phyloP scores from a whole-genome alignment of 2,797 vertebrate genomes.

The Gymnopithys bicolor region DNA sequence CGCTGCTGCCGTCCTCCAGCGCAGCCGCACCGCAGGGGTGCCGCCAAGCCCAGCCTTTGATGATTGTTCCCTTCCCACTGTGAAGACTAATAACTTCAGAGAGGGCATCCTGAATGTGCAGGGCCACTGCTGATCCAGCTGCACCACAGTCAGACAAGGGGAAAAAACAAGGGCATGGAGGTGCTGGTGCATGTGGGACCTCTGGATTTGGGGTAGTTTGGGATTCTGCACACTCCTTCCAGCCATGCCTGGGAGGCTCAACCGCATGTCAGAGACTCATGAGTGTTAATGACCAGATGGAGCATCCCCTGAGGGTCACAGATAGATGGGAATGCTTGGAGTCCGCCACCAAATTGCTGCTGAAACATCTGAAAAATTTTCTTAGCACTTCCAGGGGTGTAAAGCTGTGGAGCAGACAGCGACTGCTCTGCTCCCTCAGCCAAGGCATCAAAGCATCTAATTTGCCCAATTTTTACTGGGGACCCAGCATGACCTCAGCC shows the following conservation, averaged over 20 bases:
- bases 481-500: neutral
- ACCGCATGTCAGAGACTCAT: fast-evolving
- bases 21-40: neutral
- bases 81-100: slow-evolving; percentile 74
- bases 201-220: neutral
- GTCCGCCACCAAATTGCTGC: neutral
- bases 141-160: neutral
- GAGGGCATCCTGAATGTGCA: neutral
- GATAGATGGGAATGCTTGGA: neutral
- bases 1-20: neutral
- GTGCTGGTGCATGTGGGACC: fast-evolving
- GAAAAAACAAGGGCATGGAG: neutral
- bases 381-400: neutral
- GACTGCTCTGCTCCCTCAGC: neutral
- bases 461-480: neutral
- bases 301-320: neutral
- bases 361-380: neutral
- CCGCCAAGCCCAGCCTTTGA: slow-evolving; percentile 70
- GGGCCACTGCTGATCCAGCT: neutral
- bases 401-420: fast-evolving
- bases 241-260: neutral
- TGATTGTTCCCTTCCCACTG: slow-evolving; percentile 61
- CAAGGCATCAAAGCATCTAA: neutral
- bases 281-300: neutral
- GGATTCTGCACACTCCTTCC: neutral